phyloP scores from a whole-genome alignment of 2,113 vertebrate genomes.

The Hippocampus comes region DNA sequence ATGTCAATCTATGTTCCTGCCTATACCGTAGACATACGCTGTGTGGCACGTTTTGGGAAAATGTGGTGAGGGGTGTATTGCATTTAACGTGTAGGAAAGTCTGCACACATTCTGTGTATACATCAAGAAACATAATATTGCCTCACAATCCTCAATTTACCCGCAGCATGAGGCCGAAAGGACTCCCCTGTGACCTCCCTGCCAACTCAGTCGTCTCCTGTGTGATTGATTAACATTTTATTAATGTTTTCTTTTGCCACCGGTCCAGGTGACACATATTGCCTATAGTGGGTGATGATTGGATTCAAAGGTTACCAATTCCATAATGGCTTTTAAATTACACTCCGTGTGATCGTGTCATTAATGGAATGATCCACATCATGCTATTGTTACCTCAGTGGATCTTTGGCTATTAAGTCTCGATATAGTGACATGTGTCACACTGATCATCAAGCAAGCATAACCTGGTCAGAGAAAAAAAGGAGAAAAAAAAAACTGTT shows the following conservation, averaged over 20 bases:
- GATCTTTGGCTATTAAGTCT: constrained; percentile 57
- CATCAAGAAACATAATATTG: constrained; percentile 26
- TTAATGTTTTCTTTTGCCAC: constrained; percentile 60
- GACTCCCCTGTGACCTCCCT: constrained; percentile 42
- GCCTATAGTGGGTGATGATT: constrained; percentile 54
- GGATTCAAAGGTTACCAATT: constrained; percentile 69
- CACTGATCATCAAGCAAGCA: constrained; percentile 43
- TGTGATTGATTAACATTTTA: constrained; percentile 68
- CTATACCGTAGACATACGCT: constrained; percentile 30
- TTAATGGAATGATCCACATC: constrained; percentile 65
- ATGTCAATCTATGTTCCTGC: constrained; percentile 15
- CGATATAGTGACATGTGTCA: constrained; percentile 54
- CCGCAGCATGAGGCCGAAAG: constrained; percentile 7
- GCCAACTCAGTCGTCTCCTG: constrained; percentile 34
- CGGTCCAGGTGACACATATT: constrained; percentile 51
- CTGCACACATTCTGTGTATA: constrained; percentile 21
- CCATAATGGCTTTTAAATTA: constrained; percentile 73
- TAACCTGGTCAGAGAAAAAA: constrained; percentile 21
- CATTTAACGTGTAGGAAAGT: constrained; percentile 47
- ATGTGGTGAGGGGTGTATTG: constrained; percentile 30
- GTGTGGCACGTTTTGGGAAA: constrained; percentile 43
- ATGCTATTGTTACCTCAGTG: constrained; percentile 53
- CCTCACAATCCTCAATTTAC: constrained; percentile 13
- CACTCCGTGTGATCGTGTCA: constrained; percentile 52
- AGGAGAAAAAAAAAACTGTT: not conserved